Evolutionary conservation across 2,797 vertebrate genomes (phyloP).

Genomic region (Typhlichthys eigenmanni): DNA sequence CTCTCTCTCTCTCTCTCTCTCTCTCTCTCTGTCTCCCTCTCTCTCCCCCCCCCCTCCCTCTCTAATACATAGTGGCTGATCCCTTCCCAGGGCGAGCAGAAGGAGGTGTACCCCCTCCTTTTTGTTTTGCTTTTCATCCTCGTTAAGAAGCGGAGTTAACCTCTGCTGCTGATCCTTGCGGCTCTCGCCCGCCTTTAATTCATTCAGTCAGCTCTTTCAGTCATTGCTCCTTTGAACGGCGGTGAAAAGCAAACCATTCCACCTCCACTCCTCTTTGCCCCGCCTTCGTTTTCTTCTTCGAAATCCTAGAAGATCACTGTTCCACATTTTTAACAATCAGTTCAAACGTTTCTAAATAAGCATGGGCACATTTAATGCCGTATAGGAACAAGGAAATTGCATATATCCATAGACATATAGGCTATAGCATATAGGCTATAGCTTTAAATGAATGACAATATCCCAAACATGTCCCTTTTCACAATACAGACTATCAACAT

Average conservation of each 20-base stretch:
- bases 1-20: slow-evolving; percentile 5
- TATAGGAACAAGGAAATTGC: no score
- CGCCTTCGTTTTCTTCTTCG: slow-evolving; percentile 66
- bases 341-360: neutral
- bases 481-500: no score
- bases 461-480: no score
- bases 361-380: no score
- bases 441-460: no score
- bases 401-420: no score
- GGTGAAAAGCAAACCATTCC: slow-evolving; percentile 66
- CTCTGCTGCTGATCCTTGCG: slow-evolving; percentile 75
- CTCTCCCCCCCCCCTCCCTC: slow-evolving; percentile 43
- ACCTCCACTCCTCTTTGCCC: slow-evolving; percentile 32
- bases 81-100: slow-evolving; percentile 62
- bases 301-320: slow-evolving; percentile 56
- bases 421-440: no score
- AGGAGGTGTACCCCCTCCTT: slow-evolving; percentile 80
- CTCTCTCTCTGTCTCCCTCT: slow-evolving; percentile 31
- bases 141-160: slow-evolving; percentile 79
- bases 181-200: slow-evolving; percentile 71
- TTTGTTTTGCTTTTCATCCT: slow-evolving; percentile 70
- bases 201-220: slow-evolving; percentile 69
- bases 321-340: slow-evolving; percentile 10
- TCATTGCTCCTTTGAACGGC: slow-evolving; percentile 76
- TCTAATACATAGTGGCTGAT: slow-evolving; percentile 78